A percentile compares a stretch with the other conserved stretches of the same genome.
phyloP scores from a whole-genome alignment of 2,797 vertebrate genomes.

The Euthynnus affinis region DNA sequence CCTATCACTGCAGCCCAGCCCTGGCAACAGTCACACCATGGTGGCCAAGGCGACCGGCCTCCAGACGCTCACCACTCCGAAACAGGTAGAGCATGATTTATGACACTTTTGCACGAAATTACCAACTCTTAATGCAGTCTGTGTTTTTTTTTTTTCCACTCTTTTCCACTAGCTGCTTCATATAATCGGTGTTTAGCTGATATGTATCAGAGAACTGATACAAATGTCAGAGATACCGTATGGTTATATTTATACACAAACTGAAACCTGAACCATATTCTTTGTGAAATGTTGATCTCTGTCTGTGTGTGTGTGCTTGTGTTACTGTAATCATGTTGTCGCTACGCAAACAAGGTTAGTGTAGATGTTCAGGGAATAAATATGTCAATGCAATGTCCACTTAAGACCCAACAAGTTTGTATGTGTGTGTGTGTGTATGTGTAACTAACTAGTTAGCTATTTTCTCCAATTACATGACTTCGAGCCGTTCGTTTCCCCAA shows the following conservation, averaged over 20 bases:
- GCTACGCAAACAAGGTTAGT: not conserved
- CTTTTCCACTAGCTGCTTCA: not conserved
- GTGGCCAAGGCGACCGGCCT: slow-evolving; percentile 92
- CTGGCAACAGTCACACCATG: slow-evolving; percentile 97
- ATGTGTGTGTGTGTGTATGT: not conserved
- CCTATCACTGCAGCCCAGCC: slow-evolving; percentile 93
- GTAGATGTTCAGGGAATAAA: too few relatives aligned
- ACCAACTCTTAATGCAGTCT: not conserved
- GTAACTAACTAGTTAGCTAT: not conserved
- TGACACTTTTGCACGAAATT: not conserved
- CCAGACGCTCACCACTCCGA: slow-evolving; percentile 91
- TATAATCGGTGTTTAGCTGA: not conserved
- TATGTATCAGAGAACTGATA: not conserved
- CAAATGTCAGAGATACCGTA: too few relatives aligned
- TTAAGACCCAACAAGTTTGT: too few relatives aligned
- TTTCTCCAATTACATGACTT: not conserved
- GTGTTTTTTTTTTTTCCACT: not conserved
- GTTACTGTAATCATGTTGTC: not conserved
- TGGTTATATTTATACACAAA: too few relatives aligned
- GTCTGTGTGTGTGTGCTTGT: too few relatives aligned
- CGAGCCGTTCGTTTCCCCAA: not conserved
- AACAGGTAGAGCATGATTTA: slow-evolving; percentile 89
- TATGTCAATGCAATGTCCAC: not conserved
- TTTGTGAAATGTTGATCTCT: too few relatives aligned
- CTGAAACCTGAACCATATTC: too few relatives aligned